Percentiles rank a stretch among this genome's conserved stretches.
Conservation (phyloP, 1,140 invertebrate species). For the Dendroctonus valens region DNA sequence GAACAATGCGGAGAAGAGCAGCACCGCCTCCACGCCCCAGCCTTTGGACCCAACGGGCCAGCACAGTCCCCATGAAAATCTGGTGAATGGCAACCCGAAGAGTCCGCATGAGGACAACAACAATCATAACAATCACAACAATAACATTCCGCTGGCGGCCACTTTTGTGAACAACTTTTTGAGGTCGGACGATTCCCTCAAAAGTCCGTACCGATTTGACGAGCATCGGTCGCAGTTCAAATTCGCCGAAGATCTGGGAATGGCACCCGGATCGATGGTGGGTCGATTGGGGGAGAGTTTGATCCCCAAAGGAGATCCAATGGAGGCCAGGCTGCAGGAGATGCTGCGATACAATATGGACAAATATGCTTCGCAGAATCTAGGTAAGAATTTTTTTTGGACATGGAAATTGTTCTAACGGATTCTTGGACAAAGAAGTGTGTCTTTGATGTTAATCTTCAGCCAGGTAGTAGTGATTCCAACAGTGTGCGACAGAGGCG, state of each 20-base stretch:
- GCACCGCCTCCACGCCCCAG: slow-evolving; percentile 48
- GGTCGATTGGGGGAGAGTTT: slow-evolving; percentile 78
- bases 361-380: slow-evolving; percentile 87
- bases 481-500: no score
- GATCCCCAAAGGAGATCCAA: slow-evolving; percentile 87
- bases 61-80: slow-evolving; percentile 31
- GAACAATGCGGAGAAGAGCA: slow-evolving; percentile 46
- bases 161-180: slow-evolving; percentile 52
- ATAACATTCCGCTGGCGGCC: slow-evolving; percentile 56
- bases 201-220: slow-evolving; percentile 75
- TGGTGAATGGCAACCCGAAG: slow-evolving; percentile 52
- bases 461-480: no score
- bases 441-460: no score
- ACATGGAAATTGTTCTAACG: no score
- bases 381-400: slow-evolving; percentile 49
- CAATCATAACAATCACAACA: slow-evolving; percentile 55
- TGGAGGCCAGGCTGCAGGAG: slow-evolving; percentile 88
- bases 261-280: slow-evolving; percentile 69
- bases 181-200: slow-evolving; percentile 57
- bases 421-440: no score
- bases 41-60: slow-evolving; percentile 36
- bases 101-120: slow-evolving; percentile 59
- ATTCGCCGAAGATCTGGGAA: slow-evolving; percentile 74
- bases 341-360: slow-evolving; percentile 92
- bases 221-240: slow-evolving; percentile 67